These are phyloP conservation scores for Drosophila stalkeri DNA, from an alignment of 2,888 invertebrate genomes.

Conservation along the genomic window DNA sequence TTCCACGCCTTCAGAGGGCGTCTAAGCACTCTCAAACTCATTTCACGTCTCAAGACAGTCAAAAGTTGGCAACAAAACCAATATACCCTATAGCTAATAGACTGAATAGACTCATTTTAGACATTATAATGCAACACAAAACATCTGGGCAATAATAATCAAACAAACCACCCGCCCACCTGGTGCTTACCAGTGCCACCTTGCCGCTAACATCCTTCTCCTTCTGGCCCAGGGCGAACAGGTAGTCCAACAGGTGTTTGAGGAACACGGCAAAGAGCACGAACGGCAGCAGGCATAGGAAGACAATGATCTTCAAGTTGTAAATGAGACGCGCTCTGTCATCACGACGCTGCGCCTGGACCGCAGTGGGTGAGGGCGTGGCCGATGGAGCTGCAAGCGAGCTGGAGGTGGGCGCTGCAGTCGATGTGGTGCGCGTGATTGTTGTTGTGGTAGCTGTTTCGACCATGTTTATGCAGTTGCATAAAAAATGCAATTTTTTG, in stretches of 20 bases:
- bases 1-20: neutral
- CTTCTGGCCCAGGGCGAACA: slow-evolving; percentile 78
- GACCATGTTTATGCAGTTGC: slow-evolving; percentile 67
- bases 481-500: slow-evolving; percentile 3
- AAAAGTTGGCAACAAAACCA: neutral
- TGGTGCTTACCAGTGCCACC: slow-evolving; percentile 83
- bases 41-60: neutral
- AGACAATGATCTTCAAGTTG: slow-evolving; percentile 81
- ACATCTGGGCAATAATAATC: neutral
- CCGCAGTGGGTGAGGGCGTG: slow-evolving; percentile 48
- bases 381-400: slow-evolving; percentile 30
- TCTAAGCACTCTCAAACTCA: neutral
- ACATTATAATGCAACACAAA: neutral
- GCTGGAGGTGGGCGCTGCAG: slow-evolving; percentile 38
- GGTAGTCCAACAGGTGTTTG: slow-evolving; percentile 83
- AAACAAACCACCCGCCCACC: neutral
- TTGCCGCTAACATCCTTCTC: slow-evolving; percentile 84
- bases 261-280: slow-evolving; percentile 81
- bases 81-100: neutral
- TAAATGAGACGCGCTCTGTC: slow-evolving; percentile 80
- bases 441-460: slow-evolving; percentile 79
- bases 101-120: neutral
- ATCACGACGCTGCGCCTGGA: slow-evolving; percentile 68
- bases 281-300: slow-evolving; percentile 80
- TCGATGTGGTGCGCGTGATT: slow-evolving; percentile 70